A percentile compares a stretch with the other conserved stretches of the same genome.
phyloP scores from a whole-genome alignment of 2,113 vertebrate genomes.

The Hydropotes inermis region DNA sequence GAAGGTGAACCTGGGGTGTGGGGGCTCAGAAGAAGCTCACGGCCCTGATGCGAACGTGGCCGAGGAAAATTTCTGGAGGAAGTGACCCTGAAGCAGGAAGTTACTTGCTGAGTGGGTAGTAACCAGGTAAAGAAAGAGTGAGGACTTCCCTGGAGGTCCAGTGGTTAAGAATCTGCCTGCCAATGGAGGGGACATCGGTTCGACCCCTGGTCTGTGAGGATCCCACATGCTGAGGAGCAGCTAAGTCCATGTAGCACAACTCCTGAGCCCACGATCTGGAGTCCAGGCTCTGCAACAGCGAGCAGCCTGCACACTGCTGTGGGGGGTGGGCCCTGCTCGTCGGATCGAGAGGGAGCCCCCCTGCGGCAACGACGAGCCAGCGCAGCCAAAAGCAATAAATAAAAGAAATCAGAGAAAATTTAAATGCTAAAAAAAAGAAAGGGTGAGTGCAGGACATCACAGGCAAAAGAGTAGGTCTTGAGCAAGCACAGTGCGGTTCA shows the following conservation, averaged over 20 bases:
- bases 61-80: background rate
- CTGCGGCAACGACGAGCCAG: background rate
- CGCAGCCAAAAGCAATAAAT: background rate
- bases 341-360: accelerated
- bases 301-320: background rate
- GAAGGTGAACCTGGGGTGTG: background rate
- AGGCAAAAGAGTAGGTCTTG: background rate
- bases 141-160: background rate
- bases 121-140: background rate
- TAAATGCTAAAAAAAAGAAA: background rate
- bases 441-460: background rate
- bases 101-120: background rate
- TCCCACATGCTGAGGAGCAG: background rate
- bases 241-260: background rate
- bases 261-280: background rate
- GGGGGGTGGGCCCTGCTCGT: background rate
- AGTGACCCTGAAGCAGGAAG: background rate
- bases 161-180: background rate
- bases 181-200: background rate
- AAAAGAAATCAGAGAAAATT: background rate
- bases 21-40: background rate
- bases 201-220: background rate
- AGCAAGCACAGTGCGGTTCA: background rate
- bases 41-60: background rate
- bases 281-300: background rate